These are phyloP conservation scores for Mobula birostris DNA, from an alignment of 2,113 vertebrate species.

Conservation along the genomic window DNA sequence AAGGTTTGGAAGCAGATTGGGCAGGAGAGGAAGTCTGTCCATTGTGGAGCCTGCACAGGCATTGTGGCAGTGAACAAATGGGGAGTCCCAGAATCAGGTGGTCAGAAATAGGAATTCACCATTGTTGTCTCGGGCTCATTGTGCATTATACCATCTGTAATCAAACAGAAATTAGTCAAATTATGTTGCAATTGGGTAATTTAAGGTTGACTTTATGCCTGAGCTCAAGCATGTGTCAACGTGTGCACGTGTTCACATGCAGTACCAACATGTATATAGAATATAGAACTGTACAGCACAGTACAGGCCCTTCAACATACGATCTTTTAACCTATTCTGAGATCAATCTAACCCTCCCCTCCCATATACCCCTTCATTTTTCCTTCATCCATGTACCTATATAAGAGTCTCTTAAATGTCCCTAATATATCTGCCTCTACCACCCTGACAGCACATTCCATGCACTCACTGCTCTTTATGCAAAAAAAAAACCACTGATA, in stretches of 20 bases:
- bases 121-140: not conserved
- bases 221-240: not conserved
- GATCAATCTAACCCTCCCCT: no score
- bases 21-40: constrained; percentile 98
- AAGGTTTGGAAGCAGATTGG: constrained; percentile 98
- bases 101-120: not conserved
- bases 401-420: no score
- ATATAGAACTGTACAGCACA: no score
- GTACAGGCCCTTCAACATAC: no score
- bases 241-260: not conserved
- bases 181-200: not conserved
- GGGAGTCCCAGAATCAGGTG: not conserved
- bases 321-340: no score
- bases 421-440: no score
- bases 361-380: no score
- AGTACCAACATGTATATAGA: not conserved
- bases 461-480: no score
- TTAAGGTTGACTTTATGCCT: not conserved
- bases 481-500: no score
- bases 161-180: constrained; percentile 5
- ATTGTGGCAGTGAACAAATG: constrained; percentile 65
- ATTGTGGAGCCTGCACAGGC: constrained; percentile 99
- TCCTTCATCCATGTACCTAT: no score
- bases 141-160: not conserved
- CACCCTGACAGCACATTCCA: no score